Evolutionary conservation across 2,113 vertebrate species (phyloP), one percentile per base, ranked within the genome.

Genomic region (Upupa epops): DNA sequence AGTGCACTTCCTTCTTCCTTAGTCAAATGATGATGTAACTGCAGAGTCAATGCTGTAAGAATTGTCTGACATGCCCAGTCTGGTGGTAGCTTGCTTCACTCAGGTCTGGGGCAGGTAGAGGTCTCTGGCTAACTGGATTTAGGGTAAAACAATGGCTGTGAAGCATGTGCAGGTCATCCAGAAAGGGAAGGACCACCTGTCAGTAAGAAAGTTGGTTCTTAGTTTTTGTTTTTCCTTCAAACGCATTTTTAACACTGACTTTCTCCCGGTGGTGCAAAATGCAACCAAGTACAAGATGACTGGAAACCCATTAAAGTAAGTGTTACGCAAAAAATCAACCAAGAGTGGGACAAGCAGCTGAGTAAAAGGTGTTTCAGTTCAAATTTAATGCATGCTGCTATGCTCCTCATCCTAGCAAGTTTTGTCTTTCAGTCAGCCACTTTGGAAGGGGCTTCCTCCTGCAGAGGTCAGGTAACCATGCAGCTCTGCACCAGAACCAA

Each of bases 161-260:
- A 75, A 75, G 32, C 6, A 20, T 4, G 8, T 45, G 11, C 11
- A 22, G 48, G 21, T 11, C 36, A 32, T 42, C 26, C 32, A 86
- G 66, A 49, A 88, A 73, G 89, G 22, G 36, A 76, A 87, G 56
- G 15, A 64, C 10, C 2, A 3, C 6, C 15, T 74, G 1, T 36
- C 7, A 1, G 21, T 60, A 28, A 70, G 24, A 32, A 34, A 31
- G 8, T 64, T 86, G 55, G 66, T 18, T 85, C 32, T 32, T 32
- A 21, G 17, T 20, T 80, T 86, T 71, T 55, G 5, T 18, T 88
- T 76, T 61, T 21, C 17, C 11, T 9, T 68, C 19, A 65, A 69
- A 56, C 58, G 48, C 0, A 0, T 46, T 76, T 69, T 20, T 64
- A 83, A 32, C 0, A 2, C 5, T 34, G 56, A 63, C 19, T 8